A percentile compares a stretch with the other conserved stretches of the same genome.
phyloP scores from a whole-genome alignment of 2,888 invertebrate species.

The Oligia strigilis region DNA sequence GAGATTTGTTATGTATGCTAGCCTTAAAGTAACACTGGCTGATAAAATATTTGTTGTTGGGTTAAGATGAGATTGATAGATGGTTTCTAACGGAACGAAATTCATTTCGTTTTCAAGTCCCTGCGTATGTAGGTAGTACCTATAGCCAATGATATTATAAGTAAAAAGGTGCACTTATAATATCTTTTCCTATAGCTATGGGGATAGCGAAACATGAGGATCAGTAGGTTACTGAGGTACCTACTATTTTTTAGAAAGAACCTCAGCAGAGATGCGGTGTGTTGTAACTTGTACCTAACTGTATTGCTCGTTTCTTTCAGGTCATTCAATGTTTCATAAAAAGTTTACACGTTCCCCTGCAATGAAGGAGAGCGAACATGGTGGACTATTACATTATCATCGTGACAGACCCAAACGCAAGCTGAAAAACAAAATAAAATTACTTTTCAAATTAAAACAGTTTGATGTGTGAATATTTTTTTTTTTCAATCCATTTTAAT shows the following conservation, averaged over 20 bases:
- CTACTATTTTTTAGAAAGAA: conserved; percentile 2
- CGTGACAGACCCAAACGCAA: conserved; percentile 73
- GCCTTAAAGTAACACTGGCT: too few species aligned
- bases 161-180: too few species aligned
- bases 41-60: too few species aligned
- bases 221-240: neutral
- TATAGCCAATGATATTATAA: too few species aligned
- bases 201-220: neutral
- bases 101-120: too few species aligned
- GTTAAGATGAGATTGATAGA: too few species aligned
- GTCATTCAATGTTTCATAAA: conserved; percentile 74
- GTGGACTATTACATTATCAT: conserved; percentile 70
- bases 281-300: neutral
- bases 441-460: conserved; percentile 84
- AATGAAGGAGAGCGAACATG: conserved; percentile 73
- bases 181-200: too few species aligned
- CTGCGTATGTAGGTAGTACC: too few species aligned
- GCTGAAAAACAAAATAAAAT: conserved; percentile 82
- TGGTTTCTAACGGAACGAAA: too few species aligned
- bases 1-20: too few species aligned
- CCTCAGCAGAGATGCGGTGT: neutral
- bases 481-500: conserved; percentile 21
- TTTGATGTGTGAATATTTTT: conserved; percentile 72
- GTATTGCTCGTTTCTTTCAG: conserved; percentile 42
- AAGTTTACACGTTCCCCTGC: conserved; percentile 76